Base-by-base conservation (phyloP, 1,140 invertebrate species). In the Drosophila serrata region DNA sequence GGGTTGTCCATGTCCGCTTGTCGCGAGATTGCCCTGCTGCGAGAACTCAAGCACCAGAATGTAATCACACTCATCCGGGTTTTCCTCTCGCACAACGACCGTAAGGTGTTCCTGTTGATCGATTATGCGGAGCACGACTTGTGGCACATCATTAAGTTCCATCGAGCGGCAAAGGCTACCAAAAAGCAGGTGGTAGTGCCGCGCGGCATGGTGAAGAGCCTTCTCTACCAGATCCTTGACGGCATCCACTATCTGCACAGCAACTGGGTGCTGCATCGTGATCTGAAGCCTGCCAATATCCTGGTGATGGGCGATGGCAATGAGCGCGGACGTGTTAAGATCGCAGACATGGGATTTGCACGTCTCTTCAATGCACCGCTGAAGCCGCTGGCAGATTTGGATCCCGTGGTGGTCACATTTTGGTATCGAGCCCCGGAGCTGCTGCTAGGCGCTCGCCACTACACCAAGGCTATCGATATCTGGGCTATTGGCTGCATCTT, bases 401-500 rank as follows among this genome's bases (percentile, higher is more conserved):
- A 99, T 95, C 99, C 99, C 48, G 99, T 99, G 24, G 99, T 99
- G 46, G 99, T 99, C 13, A 99, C 99, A 72, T 99, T 99, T 94
- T 99, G 99, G 99, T 99, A 99, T 93, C 95, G 99, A 92, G 99
- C 99, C 12, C 99, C 99, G 4, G 99, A 99, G 94, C 93, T 99
- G 49, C 93, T 99, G 43, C 94, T 99, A 42, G 99, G 98, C 49
- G 98, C 99, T 55, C 95, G 99, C 62, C 99, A 99, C 95, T 99
- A 99, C 85, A 99, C 98, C 12, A 99, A 99, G 95, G 98, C 98
- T 74, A 99, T 99, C 90, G 99, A 99, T 94, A 99, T 99, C 79
- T 99, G 99, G 99, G 99, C 99, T 2, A 99, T 99, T 93, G 99
- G 99, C 12, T 99, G 99, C 93, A 99, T 99, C 93, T 99, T 99